A percentile compares a stretch with the other conserved stretches of the same genome.
These are phyloP conservation scores for Zalophus californianus DNA, from an alignment of 2,797 vertebrate species.

Conservation along the genomic window DNA sequence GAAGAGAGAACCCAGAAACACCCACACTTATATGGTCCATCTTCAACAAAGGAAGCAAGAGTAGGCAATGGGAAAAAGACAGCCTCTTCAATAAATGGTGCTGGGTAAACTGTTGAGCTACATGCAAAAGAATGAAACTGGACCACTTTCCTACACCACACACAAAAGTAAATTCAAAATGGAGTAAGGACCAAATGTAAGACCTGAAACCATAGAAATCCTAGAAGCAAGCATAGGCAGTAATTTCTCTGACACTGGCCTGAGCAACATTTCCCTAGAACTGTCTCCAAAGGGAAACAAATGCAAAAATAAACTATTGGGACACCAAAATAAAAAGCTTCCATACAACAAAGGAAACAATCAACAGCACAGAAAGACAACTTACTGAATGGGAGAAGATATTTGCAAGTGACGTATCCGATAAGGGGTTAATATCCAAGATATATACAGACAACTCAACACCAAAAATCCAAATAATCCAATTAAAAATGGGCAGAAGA, in stretches of 20 bases:
- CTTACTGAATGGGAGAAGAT: not conserved
- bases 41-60: not conserved
- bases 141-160: not conserved
- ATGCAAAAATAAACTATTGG: not conserved
- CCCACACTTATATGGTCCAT: not conserved
- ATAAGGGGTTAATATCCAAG: not conserved
- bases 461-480: not conserved
- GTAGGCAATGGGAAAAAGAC: not conserved
- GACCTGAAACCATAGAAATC: not conserved
- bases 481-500: not conserved
- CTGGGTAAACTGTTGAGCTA: not conserved
- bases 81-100: not conserved
- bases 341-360: not conserved
- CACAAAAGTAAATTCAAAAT: not conserved
- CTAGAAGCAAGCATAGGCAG: not conserved
- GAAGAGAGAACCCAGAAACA: not conserved
- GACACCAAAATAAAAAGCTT: not conserved
- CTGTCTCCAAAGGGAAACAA: not conserved
- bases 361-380: not conserved
- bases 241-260: not conserved
- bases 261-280: not conserved
- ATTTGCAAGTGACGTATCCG: not conserved
- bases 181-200: not conserved
- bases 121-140: not conserved
- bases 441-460: not conserved